These are phyloP conservation scores for Crematogaster levior DNA, from an alignment of 2,888 invertebrate species.

Conservation along the genomic window DNA sequence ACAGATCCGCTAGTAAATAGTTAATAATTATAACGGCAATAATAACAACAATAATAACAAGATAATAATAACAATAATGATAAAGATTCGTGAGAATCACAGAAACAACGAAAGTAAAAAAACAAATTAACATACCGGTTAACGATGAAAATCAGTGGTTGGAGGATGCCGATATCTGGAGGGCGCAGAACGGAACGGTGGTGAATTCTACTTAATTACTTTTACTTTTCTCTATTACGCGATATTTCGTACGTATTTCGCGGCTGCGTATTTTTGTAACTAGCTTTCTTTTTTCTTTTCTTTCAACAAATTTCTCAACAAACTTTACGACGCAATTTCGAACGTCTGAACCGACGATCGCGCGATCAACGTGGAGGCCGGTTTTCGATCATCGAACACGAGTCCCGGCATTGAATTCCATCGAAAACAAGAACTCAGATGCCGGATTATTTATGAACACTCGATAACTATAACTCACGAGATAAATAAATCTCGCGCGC, in stretches of 20 bases:
- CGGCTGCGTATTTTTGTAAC: slow-evolving; percentile 31
- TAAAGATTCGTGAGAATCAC: slow-evolving; percentile 70
- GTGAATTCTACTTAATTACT: slow-evolving; percentile 61
- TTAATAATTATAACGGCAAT: slow-evolving; percentile 70
- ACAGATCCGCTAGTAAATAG: slow-evolving; percentile 58
- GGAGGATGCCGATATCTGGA: slow-evolving; percentile 84
- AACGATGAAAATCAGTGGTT: slow-evolving; percentile 85
- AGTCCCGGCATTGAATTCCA: slow-evolving; percentile 26
- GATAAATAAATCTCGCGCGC: slow-evolving; percentile 66
- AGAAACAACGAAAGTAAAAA: slow-evolving; percentile 83
- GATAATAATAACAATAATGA: slow-evolving; percentile 72
- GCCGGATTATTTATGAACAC: slow-evolving; percentile 29
- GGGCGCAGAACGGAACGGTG: slow-evolving; percentile 76
- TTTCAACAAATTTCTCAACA: slow-evolving; percentile 18
- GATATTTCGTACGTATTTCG: slow-evolving; percentile 10
- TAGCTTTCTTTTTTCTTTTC: slow-evolving; percentile 8
- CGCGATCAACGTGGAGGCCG: slow-evolving; percentile 41
- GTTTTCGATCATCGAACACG: slow-evolving; percentile 34
- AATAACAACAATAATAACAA: slow-evolving; percentile 73
- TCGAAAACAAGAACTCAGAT: slow-evolving; percentile 1
- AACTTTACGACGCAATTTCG: slow-evolving; percentile 3
- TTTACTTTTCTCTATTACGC: slow-evolving; percentile 44
- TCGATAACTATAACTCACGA: slow-evolving; percentile 15
- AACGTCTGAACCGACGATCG: slow-evolving; percentile 15
- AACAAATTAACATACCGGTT: slow-evolving; percentile 85